phyloP scores from a whole-genome alignment of 2,113 vertebrate genomes.

The Suncus etruscus region DNA sequence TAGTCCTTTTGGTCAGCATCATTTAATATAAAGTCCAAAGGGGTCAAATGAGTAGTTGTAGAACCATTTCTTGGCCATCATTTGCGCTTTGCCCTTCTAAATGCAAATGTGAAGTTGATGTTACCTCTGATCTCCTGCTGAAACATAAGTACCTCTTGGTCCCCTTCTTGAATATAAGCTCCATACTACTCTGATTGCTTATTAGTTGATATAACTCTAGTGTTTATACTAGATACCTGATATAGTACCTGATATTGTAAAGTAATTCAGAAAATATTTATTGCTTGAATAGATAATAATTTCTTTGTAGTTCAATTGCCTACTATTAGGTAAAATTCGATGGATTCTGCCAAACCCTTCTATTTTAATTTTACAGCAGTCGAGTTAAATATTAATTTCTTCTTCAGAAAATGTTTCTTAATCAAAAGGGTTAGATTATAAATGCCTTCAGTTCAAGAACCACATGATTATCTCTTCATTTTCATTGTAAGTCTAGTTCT shows the following conservation, averaged over 20 bases:
- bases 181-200: background rate
- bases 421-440: background rate
- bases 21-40: background rate
- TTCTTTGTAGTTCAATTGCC: background rate
- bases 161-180: background rate
- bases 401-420: conserved; percentile 33
- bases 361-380: background rate
- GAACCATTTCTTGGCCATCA: too few species aligned
- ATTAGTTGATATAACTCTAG: background rate
- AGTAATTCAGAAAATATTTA: background rate
- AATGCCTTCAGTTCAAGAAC: background rate
- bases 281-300: background rate
- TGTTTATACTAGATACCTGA: background rate
- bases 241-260: background rate
- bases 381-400: background rate
- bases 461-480: background rate
- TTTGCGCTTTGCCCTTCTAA: background rate
- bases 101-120: background rate
- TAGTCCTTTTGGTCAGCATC: background rate
- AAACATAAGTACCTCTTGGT: rapidly evolving
- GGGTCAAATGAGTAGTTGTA: background rate
- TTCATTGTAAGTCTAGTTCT: background rate
- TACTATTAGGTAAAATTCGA: background rate
- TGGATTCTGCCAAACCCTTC: background rate
- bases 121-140: background rate